Percentiles rank a stretch among this genome's conserved stretches.
Conservation (phyloP, 1,140 invertebrate genomes). For the Drosophila lacertosa region DNA sequence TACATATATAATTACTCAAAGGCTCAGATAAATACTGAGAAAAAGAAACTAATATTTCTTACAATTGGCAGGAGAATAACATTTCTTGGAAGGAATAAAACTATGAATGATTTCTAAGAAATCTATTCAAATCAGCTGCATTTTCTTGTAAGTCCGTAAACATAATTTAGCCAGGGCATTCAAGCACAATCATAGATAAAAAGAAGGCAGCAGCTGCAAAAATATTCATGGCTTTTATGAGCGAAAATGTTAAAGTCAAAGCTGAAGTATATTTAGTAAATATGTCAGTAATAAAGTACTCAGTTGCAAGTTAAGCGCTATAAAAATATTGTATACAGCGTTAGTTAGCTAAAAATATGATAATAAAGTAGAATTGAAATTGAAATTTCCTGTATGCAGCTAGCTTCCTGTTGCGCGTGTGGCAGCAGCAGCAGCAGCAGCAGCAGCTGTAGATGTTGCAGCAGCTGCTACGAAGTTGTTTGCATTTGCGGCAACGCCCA, state of each 20-base stretch:
- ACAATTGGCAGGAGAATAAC: no score
- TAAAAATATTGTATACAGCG: conserved; percentile 7
- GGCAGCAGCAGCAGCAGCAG: background rate
- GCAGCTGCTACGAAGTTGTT: conserved; percentile 5
- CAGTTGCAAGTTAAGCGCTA: background rate
- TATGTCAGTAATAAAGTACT: background rate
- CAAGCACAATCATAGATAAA: no score
- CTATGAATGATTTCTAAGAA: no score
- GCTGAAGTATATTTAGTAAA: background rate
- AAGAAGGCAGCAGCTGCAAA: no score
- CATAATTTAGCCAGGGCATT: no score
- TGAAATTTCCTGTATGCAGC: conserved; percentile 53
- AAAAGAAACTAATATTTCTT: no score
- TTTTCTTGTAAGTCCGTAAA: no score
- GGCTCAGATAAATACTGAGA: background rate
- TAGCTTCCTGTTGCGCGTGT: conserved; percentile 61
- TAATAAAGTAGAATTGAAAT: conserved; percentile 8
- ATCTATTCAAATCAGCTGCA: no score
- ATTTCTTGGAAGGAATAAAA: no score
- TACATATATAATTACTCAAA: conserved; percentile 8
- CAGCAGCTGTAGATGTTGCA: background rate
- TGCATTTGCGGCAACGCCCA: conserved; percentile 8
- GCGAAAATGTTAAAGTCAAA: background rate
- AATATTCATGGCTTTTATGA: background rate
- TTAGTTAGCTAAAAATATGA: conserved; percentile 1